Conservation (phyloP, 1,140 invertebrate species). For the Philotrypesis tridentata region DNA sequence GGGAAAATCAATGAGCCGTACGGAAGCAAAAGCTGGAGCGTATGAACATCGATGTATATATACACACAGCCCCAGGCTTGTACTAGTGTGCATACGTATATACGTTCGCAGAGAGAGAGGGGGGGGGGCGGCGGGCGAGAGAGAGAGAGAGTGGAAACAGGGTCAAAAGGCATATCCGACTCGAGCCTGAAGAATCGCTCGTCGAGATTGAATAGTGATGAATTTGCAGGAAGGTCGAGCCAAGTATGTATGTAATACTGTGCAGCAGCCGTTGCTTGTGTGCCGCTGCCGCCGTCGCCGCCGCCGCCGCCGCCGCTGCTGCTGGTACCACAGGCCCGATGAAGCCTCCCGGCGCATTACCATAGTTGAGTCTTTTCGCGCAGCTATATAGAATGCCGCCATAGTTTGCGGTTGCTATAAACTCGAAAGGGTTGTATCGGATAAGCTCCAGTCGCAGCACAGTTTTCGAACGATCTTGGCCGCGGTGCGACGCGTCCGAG, state of each 20-base stretch:
- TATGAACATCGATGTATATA: not conserved
- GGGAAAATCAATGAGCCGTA: not conserved
- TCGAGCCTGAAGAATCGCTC: not conserved
- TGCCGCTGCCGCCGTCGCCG: not conserved
- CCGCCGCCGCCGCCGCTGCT: not conserved
- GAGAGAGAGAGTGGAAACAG: not conserved
- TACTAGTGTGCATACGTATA: no score
- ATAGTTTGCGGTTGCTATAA: conserved; percentile 35
- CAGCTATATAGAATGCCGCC: not conserved
- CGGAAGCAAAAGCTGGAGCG: not conserved
- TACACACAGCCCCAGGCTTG: not conserved
- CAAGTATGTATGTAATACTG: not conserved
- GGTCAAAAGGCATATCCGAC: not conserved
- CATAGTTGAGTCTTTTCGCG: conserved; percentile 33
- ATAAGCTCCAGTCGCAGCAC: not conserved
- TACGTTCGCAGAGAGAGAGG: no score
- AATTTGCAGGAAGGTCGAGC: not conserved
- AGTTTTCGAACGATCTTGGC: not conserved
- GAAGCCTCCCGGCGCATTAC: not conserved
- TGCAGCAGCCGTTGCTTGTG: not conserved
- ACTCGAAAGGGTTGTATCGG: conserved; percentile 9
- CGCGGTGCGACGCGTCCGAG: not conserved
- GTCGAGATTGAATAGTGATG: conserved; percentile 13
- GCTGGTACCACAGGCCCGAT: not conserved
- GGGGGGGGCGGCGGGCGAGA: no score